These are phyloP conservation scores for Psittacula echo DNA, from an alignment of 2,797 vertebrate genomes.

Conservation along the genomic window DNA sequence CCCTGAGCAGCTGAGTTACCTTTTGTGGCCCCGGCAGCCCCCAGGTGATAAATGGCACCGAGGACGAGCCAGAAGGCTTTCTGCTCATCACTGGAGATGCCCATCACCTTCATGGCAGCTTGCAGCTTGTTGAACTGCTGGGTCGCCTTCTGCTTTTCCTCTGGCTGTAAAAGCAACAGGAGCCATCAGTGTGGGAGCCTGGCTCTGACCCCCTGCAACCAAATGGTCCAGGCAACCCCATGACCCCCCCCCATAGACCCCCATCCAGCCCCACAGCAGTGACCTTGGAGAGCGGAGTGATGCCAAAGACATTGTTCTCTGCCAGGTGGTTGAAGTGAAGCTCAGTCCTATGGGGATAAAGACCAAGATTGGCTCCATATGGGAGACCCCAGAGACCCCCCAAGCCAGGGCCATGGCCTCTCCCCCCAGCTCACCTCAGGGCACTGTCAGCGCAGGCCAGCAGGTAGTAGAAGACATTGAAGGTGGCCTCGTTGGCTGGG, in stretches of 20 bases:
- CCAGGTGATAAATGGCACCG: conserved; percentile 93
- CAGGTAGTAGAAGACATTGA: conserved; percentile 95
- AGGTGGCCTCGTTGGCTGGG: conserved; percentile 87
- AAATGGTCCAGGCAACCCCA: not conserved
- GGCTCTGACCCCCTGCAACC: not conserved
- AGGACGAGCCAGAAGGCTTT: conserved; percentile 94
- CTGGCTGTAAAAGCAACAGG: conserved; percentile 76
- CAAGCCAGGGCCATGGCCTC: accelerated
- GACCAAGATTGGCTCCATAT: accelerated
- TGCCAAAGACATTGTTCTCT: conserved; percentile 92
- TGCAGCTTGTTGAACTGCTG: conserved; percentile 97
- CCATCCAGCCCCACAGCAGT: not conserved
- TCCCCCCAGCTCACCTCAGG: conserved; percentile 81
- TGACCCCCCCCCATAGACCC: not conserved
- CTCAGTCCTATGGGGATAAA: conserved; percentile 85
- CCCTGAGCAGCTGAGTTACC: conserved; percentile 73
- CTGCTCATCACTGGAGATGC: conserved; percentile 91
- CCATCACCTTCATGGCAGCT: conserved; percentile 95
- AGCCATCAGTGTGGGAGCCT: accelerated
- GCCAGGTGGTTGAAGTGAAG: conserved; percentile 95
- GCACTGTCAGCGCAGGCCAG: conserved; percentile 90
- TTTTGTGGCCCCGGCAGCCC: conserved; percentile 95
- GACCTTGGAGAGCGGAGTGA: conserved; percentile 87
- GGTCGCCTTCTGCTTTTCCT: conserved; percentile 93
- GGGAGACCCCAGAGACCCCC: not conserved